Conservation (phyloP, 2,113 vertebrate genomes). For the human (Homo sapiens) region GRCh38 chr17:57693501-57694000, state of each 20-base stretch:
- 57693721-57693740: background rate
- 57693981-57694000: background rate
- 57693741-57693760: background rate
- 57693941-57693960: background rate
- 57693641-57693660: background rate
- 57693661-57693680: background rate
- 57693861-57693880: background rate
- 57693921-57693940: background rate
- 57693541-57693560: background rate
- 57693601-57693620: background rate
- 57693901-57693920: background rate
- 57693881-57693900: background rate
- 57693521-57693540: background rate
- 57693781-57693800: background rate
- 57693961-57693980: background rate
- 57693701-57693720: background rate
- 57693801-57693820: background rate
- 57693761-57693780: background rate
- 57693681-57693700: background rate
- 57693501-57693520: background rate
- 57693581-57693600: background rate
- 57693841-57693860: background rate
- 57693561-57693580: background rate
- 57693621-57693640: background rate
- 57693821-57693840: background rate